Conservation (phyloP, 1,140 invertebrate genomes). For the Paraescarpia echinospica region DNA sequence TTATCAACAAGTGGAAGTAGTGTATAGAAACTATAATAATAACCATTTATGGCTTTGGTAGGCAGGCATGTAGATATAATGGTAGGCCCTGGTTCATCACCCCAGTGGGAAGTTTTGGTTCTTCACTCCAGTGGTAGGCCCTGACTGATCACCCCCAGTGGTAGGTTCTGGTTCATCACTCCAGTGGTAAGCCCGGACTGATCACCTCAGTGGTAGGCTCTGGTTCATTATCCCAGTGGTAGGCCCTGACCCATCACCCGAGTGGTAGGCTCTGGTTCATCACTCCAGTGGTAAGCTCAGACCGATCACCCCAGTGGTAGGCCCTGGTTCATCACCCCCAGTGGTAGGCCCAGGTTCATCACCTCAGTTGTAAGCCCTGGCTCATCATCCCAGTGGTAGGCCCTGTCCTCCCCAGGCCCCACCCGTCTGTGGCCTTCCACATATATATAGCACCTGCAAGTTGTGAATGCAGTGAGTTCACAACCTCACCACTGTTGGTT, state of each 20-base stretch:
- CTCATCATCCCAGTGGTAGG: not conserved
- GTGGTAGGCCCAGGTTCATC: not conserved
- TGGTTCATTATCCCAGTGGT: not conserved
- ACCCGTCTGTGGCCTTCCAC: not conserved
- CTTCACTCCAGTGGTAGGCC: too few species aligned
- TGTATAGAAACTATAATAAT: too few species aligned
- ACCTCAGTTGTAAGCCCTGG: too few species aligned
- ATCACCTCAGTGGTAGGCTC: too few species aligned
- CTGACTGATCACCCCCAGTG: too few species aligned
- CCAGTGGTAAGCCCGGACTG: too few species aligned
- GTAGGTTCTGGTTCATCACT: too few species aligned
- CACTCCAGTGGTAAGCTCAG: not conserved
- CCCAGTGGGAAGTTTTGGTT: too few species aligned
- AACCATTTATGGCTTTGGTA: too few species aligned
- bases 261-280: not conserved
- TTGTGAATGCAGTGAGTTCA: not conserved
- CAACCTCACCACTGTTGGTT: not conserved
- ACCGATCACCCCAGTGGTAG: not conserved
- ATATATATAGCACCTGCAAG: too few species aligned
- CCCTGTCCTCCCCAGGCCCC: not conserved
- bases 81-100: not conserved
- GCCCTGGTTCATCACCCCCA: not conserved
- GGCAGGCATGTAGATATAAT: too few species aligned
- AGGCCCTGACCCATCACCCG: not conserved
- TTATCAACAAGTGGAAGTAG: too few species aligned